Evolutionary conservation across 2,888 invertebrate species (phyloP).

Genomic region (Lomographa bimaculata): DNA sequence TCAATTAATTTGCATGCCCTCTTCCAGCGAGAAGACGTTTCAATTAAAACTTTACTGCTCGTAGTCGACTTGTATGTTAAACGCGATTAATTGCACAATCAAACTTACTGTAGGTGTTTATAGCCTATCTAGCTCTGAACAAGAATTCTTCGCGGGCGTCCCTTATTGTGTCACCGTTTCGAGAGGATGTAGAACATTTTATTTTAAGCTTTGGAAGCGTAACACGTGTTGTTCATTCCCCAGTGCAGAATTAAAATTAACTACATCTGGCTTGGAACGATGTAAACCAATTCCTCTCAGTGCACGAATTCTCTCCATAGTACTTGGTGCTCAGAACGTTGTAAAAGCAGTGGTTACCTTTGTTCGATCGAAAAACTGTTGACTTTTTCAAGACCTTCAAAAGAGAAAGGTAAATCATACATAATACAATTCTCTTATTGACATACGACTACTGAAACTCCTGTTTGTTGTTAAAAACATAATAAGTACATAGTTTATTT

Average conservation of each 20-base stretch:
- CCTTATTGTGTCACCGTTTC: constrained; percentile 14
- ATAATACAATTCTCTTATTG: too few relatives aligned
- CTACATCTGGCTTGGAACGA: constrained; percentile 14
- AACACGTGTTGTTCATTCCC: constrained; percentile 17
- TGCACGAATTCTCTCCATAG: constrained; percentile 3
- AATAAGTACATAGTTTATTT: too few relatives aligned
- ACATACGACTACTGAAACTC: background rate
- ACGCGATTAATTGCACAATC: constrained; percentile 51
- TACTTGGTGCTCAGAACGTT: constrained; percentile 1
- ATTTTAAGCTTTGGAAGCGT: constrained; percentile 29
- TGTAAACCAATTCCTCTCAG: constrained; percentile 8
- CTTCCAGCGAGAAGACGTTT: constrained; percentile 44
- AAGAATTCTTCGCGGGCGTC: constrained; percentile 20
- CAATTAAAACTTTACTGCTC: constrained; percentile 54
- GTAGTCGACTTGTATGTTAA: constrained; percentile 53
- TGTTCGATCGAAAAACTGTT: constrained; percentile 15
- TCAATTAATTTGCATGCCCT: constrained; percentile 62
- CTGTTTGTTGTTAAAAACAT: too few relatives aligned
- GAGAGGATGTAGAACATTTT: constrained; percentile 30
- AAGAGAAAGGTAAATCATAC: constrained; percentile 30
- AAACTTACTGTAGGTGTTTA: too few relatives aligned
- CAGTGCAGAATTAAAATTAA: constrained; percentile 22
- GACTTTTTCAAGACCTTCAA: constrained; percentile 27
- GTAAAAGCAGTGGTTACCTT: constrained; percentile 4
- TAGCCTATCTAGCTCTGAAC: constrained; percentile 21